Conservation (phyloP, 2,888 invertebrate genomes). For the Erynnis tages region DNA sequence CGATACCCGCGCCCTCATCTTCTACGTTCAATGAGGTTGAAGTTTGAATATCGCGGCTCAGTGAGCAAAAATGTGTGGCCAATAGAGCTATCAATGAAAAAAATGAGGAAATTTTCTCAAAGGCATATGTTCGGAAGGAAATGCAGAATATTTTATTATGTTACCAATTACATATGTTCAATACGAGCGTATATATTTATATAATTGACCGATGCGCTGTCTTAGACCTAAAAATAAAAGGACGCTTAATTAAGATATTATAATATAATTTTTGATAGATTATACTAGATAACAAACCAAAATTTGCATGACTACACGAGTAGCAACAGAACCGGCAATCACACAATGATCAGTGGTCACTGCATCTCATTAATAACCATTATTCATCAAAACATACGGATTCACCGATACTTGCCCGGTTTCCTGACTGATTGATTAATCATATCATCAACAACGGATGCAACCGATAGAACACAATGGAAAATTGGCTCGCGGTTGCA, state of each 20-base stretch:
- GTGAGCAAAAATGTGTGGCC: slow-evolving; percentile 2
- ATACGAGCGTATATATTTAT: not conserved
- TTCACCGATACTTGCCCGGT: not conserved
- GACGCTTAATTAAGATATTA: no score
- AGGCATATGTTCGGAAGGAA: slow-evolving; percentile 1
- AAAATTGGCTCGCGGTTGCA: not conserved
- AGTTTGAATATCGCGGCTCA: slow-evolving; percentile 3
- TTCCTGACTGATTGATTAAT: slow-evolving; percentile 6
- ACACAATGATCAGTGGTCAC: not conserved
- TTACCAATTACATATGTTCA: not conserved
- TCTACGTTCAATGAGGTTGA: not conserved
- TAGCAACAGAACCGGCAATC: not conserved
- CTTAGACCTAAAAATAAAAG: no score
- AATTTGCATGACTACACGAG: no score
- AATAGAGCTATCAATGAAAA: not conserved
- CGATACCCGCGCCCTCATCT: no score
- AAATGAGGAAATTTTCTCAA: slow-evolving; percentile 1
- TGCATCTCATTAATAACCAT: not conserved
- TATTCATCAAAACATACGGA: not conserved
- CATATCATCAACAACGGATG: not conserved
- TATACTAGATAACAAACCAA: no score
- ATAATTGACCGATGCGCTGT: no score
- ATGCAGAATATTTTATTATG: no score
- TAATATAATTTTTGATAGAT: no score
- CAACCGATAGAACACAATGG: slow-evolving; percentile 4